These are phyloP conservation scores for Thamnaconus septentrionalis DNA, from an alignment of 2,113 vertebrate genomes.

Conservation along the genomic window DNA sequence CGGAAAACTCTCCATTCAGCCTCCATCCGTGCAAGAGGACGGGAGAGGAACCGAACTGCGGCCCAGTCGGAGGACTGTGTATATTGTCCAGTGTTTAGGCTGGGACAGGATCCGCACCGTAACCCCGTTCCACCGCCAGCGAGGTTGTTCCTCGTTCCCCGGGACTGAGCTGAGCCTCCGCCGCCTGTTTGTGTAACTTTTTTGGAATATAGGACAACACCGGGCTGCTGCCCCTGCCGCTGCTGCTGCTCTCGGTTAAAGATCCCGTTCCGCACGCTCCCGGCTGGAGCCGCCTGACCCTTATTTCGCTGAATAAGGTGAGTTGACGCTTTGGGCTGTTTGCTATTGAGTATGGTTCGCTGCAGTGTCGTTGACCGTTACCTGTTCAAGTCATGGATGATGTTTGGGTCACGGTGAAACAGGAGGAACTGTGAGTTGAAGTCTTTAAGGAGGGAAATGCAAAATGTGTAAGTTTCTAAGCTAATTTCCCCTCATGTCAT, in stretches of 20 bases:
- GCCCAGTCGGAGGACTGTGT: conserved; percentile 17
- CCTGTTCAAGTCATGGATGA: too few species aligned
- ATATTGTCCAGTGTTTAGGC: conserved; percentile 31
- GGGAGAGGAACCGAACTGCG: not conserved
- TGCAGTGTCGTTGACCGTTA: too few species aligned
- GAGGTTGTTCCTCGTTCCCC: conserved; percentile 42
- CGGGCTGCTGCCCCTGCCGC: not conserved
- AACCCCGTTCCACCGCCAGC: conserved; percentile 17
- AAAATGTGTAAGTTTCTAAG: too few species aligned
- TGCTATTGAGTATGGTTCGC: not conserved
- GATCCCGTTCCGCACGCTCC: conserved; percentile 17
- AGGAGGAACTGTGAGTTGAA: too few species aligned
- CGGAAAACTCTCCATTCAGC: conserved; percentile 37
- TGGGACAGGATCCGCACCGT: conserved; percentile 56
- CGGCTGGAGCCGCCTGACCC: conserved; percentile 29
- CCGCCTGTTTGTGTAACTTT: conserved; percentile 59
- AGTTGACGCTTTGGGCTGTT: conserved; percentile 18
- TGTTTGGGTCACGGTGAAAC: too few species aligned
- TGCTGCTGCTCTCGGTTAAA: conserved; percentile 27
- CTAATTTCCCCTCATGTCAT: too few species aligned
- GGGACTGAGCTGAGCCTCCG: conserved; percentile 64
- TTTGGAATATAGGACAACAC: conserved; percentile 62
- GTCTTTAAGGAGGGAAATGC: too few species aligned
- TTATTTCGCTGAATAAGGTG: conserved; percentile 43
- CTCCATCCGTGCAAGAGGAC: conserved; percentile 8